A percentile compares a stretch with the other conserved stretches of the same genome.
Evolutionary conservation across 2,888 invertebrate species (phyloP).

Genomic region (Nasonia oneida): DNA sequence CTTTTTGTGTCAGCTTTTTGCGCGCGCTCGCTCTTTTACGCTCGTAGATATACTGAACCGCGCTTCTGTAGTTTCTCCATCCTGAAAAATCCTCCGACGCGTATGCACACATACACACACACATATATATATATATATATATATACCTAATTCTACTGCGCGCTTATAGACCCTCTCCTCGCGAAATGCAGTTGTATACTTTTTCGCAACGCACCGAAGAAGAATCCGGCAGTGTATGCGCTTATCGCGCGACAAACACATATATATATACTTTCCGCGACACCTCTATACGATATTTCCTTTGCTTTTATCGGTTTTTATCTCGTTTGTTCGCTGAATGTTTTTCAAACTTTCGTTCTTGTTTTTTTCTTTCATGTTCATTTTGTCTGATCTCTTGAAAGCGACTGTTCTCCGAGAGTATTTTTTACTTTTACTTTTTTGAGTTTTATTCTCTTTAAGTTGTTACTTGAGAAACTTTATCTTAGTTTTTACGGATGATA

Average conservation of each 20-base stretch:
- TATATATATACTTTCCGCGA: neutral
- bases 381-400: conserved; percentile 41
- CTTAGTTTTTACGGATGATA: neutral
- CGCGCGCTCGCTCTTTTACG: conserved; percentile 35
- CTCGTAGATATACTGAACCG: conserved; percentile 12
- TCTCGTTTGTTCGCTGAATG: neutral
- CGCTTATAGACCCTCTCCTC: conserved; percentile 20
- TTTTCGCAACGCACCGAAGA: neutral
- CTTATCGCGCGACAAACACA: conserved; percentile 10
- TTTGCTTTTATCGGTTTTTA: neutral
- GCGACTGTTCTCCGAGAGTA: conserved; percentile 11
- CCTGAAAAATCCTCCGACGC: neutral
- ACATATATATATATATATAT: neutral
- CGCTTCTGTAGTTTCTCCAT: conserved; percentile 11
- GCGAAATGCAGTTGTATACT: neutral
- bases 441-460: conserved; percentile 7
- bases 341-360: neutral
- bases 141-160: neutral
- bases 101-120: neutral
- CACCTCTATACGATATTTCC: neutral
- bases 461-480: conserved; percentile 29
- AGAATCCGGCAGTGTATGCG: neutral
- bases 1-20: conserved; percentile 48
- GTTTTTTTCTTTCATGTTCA: neutral
- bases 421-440: conserved; percentile 34